These are phyloP conservation scores for Dryobates pubescens DNA, from an alignment of 2,797 vertebrate genomes.

Conservation along the genomic window DNA sequence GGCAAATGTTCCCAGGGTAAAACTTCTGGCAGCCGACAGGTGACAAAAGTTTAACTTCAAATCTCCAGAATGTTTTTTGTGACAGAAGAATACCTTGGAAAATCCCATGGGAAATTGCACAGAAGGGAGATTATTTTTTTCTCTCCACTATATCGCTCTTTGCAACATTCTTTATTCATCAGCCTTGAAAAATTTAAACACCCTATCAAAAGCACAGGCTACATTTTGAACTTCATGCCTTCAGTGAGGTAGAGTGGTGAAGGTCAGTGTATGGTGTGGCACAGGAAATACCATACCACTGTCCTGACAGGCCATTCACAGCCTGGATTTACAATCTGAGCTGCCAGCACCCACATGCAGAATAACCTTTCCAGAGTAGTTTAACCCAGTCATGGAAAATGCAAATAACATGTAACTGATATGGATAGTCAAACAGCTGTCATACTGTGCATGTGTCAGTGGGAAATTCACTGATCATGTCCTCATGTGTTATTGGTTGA, in stretches of 20 bases:
- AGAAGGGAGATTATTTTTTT: not conserved
- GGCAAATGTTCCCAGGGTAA: not conserved
- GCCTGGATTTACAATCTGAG: not conserved
- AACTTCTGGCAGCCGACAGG: not conserved
- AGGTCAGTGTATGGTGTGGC: too few relatives aligned
- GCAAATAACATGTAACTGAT: not conserved
- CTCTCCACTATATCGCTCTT: not conserved
- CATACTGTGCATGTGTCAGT: fast-evolving
- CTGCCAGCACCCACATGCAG: not conserved
- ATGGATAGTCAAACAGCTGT: not conserved
- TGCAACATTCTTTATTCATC: not conserved
- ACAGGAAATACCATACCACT: fast-evolving
- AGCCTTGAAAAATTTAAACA: not conserved
- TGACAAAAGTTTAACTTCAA: not conserved
- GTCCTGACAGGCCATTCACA: not conserved
- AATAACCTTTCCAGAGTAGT: not conserved
- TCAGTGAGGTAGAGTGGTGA: not conserved
- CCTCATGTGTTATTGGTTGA: not conserved
- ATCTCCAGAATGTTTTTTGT: fast-evolving
- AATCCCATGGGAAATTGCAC: not conserved
- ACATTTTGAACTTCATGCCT: not conserved
- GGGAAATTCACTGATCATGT: not conserved
- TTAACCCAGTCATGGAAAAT: not conserved
- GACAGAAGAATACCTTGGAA: not conserved
- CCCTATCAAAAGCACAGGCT: not conserved